A percentile compares a stretch with the other conserved stretches of the same genome.
Conservation (phyloP, 2,113 vertebrate genomes). For the Eira barbara region DNA sequence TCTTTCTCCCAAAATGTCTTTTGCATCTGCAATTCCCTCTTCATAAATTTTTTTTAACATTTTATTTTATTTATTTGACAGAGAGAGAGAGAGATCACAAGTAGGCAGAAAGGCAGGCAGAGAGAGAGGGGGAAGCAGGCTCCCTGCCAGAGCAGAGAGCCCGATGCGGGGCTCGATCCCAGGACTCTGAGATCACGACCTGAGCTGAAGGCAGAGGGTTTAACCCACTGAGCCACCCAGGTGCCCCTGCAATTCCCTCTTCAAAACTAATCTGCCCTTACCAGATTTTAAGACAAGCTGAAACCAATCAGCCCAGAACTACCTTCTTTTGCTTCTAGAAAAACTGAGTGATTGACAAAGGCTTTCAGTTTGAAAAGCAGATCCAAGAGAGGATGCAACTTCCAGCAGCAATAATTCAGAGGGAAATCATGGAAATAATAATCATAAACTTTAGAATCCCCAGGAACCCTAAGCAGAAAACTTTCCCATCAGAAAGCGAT, state of each 20-base stretch:
- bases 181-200: too few species aligned
- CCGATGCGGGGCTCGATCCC: too few species aligned
- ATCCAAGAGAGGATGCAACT: background rate
- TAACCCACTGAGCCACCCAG: too few species aligned
- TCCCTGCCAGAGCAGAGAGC: too few species aligned
- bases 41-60: too few species aligned
- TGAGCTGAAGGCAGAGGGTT: too few species aligned
- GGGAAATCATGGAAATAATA: background rate
- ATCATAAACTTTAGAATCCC: background rate
- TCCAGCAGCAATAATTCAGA: background rate
- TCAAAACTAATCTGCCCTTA: background rate
- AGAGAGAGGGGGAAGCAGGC: too few species aligned
- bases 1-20: background rate
- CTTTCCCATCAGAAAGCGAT: background rate
- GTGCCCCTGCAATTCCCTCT: background rate
- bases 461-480: background rate
- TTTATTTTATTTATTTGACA: too few species aligned
- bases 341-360: background rate
- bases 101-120: too few species aligned
- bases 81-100: too few species aligned
- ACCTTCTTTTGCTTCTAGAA: background rate
- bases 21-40: background rate
- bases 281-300: background rate
- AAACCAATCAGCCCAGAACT: background rate
- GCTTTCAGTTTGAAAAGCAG: background rate